phyloP scores from a whole-genome alignment of 2,113 vertebrate genomes.

The Nothoprocta pentlandii region DNA sequence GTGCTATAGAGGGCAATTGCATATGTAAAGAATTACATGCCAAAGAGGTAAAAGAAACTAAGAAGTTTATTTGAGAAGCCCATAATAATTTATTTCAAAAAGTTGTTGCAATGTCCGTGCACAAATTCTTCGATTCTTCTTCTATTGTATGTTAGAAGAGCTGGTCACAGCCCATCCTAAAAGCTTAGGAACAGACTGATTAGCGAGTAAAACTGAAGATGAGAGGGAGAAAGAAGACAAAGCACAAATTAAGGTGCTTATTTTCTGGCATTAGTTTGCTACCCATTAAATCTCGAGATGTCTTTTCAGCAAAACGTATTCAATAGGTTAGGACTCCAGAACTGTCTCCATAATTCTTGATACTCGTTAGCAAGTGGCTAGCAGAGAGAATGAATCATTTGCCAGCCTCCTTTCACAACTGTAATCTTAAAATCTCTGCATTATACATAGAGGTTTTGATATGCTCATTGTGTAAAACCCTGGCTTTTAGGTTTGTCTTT shows the following conservation, averaged over 20 bases:
- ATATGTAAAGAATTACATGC: background rate
- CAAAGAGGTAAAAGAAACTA: background rate
- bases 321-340: background rate
- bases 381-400: background rate
- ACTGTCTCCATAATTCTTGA: constrained; percentile 1
- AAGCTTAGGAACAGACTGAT: background rate
- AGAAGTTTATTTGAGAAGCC: background rate
- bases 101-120: background rate
- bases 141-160: background rate
- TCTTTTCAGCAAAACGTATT: background rate
- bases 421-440: constrained; percentile 10
- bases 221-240: background rate
- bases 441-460: background rate
- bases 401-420: background rate
- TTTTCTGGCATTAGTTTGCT: background rate
- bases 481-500: background rate
- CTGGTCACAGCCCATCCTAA: background rate
- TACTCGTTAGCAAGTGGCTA: background rate
- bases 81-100: background rate
- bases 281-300: background rate
- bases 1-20: background rate
- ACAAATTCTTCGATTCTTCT: background rate
- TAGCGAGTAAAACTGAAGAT: background rate
- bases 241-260: background rate
- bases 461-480: background rate